phyloP scores from a whole-genome alignment of 2,113 vertebrate species.

The Cyprinodon tularosa region DNA sequence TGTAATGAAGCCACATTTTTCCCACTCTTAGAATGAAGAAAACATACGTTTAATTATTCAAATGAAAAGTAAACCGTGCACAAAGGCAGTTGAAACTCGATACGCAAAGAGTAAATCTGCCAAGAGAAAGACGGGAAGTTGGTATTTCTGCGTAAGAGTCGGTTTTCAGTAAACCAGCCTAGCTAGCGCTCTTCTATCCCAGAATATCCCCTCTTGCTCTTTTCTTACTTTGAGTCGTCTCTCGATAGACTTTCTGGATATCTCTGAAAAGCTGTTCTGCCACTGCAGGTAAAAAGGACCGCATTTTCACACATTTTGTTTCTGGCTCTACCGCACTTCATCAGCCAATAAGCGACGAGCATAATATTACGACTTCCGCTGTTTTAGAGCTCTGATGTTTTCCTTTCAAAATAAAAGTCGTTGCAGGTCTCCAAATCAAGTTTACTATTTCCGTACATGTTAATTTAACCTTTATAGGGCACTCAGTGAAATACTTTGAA shows the following conservation, averaged over 20 bases:
- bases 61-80: background rate
- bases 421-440: background rate
- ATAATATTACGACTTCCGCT: conserved; percentile 36
- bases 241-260: conserved; percentile 65
- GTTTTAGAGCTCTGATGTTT: background rate
- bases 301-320: conserved; percentile 42
- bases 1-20: background rate
- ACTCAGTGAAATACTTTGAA: too few species aligned
- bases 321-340: background rate
- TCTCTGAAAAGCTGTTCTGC: conserved; percentile 77
- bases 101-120: background rate
- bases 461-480: too few species aligned
- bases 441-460: too few species aligned
- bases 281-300: conserved; percentile 56
- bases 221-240: conserved; percentile 72
- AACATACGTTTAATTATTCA: background rate
- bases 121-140: background rate
- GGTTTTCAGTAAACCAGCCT: background rate
- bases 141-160: background rate
- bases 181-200: background rate
- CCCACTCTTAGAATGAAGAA: background rate
- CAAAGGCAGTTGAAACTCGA: background rate
- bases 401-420: conserved; percentile 24
- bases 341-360: conserved; percentile 12
- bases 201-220: accelerated